A percentile compares a stretch with the other conserved stretches of the same genome.
Conservation (phyloP, 2,113 vertebrate species). For the Crocuta crocuta region DNA sequence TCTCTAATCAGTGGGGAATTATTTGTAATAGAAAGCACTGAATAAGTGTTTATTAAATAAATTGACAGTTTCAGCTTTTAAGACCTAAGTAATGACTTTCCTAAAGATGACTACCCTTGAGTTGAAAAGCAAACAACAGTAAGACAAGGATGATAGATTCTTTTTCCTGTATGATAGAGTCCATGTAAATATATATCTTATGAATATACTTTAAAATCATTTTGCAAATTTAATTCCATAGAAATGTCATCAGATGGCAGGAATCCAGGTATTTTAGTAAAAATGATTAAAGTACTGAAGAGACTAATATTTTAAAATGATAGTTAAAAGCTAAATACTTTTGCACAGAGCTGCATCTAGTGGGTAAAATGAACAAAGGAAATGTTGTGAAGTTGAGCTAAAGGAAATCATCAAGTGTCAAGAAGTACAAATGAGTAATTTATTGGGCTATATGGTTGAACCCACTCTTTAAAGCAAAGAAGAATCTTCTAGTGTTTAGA, state of each 20-base stretch:
- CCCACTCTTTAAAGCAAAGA: background rate
- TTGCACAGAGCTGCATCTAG: background rate
- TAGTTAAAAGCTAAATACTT: background rate
- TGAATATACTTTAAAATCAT: background rate
- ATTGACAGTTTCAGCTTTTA: background rate
- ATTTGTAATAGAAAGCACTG: background rate
- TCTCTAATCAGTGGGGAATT: background rate
- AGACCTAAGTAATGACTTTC: background rate
- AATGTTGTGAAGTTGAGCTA: background rate
- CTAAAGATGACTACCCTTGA: background rate
- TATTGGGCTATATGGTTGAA: background rate
- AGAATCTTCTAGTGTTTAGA: background rate
- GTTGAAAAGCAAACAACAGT: background rate
- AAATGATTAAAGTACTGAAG: slow-evolving; percentile 17
- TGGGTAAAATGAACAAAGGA: background rate
- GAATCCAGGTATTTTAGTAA: background rate
- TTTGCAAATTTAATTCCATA: slow-evolving; percentile 6
- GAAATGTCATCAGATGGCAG: background rate
- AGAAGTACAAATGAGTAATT: background rate
- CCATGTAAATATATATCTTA: background rate
- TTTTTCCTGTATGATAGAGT: background rate
- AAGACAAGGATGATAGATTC: background rate
- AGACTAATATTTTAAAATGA: slow-evolving; percentile 45
- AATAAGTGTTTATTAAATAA: slow-evolving; percentile 26
- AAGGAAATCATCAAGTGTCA: background rate